phyloP scores from a whole-genome alignment of 2,888 invertebrate genomes.

The Mythimna vitellina region DNA sequence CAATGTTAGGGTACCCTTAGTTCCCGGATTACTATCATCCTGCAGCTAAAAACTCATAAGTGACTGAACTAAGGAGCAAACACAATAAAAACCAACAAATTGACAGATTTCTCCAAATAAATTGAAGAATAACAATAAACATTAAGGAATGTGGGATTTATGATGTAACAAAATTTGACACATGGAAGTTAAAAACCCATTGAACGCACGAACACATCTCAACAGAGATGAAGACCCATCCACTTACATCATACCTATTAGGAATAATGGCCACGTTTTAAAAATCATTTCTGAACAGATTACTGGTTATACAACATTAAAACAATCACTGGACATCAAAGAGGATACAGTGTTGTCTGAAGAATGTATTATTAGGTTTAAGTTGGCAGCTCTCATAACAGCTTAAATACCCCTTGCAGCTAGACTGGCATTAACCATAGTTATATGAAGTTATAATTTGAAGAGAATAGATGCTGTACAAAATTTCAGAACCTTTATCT shows the following conservation, averaged over 20 bases:
- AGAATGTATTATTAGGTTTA: slow-evolving; percentile 16
- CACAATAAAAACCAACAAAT: slow-evolving; percentile 18
- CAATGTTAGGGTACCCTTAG: too few species aligned
- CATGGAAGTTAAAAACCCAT: slow-evolving; percentile 35
- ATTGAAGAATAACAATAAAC: slow-evolving; percentile 33
- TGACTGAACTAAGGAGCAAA: not conserved
- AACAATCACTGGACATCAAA: slow-evolving; percentile 47
- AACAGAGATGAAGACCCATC: slow-evolving; percentile 29
- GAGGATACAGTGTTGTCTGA: slow-evolving; percentile 28
- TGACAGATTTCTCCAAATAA: slow-evolving; percentile 42
- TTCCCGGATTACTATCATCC: too few species aligned
- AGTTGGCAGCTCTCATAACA: slow-evolving; percentile 18
- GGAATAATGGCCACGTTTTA: slow-evolving; percentile 53
- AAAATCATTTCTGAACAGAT: slow-evolving; percentile 54
- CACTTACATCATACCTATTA: slow-evolving; percentile 62
- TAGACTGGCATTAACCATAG: slow-evolving; percentile 22
- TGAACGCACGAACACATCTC: slow-evolving; percentile 40
- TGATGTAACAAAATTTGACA: slow-evolving; percentile 57
- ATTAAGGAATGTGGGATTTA: slow-evolving; percentile 42
- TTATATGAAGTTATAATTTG: not conserved
- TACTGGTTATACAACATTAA: slow-evolving; percentile 56
- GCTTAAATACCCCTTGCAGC: slow-evolving; percentile 9
- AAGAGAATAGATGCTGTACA: slow-evolving; percentile 31
- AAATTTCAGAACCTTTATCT: slow-evolving; percentile 34
- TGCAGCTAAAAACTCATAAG: not conserved